A percentile compares a stretch with the other conserved stretches of the same genome.
Conservation (phyloP, 2,797 vertebrate species). For the Hyperoplus immaculatus region DNA sequence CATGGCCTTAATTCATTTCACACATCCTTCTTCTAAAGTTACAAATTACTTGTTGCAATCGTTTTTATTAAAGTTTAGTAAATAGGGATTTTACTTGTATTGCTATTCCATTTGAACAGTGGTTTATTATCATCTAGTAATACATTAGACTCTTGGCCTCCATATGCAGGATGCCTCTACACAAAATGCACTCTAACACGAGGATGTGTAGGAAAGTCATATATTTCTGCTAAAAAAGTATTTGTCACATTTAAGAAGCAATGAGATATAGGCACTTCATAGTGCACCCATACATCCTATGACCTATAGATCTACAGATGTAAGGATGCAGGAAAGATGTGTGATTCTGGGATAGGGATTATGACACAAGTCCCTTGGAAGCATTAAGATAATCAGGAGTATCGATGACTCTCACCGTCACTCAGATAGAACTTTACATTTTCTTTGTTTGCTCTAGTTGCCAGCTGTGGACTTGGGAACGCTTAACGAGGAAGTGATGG, state of each 20-base stretch:
- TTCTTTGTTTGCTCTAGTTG: conserved; percentile 2
- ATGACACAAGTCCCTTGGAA: conserved; percentile 15
- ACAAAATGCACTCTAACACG: conserved; percentile 38
- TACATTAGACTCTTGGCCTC: conserved; percentile 13
- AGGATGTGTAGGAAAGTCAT: conserved; percentile 40
- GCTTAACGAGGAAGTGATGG: conserved; percentile 19
- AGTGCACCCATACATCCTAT: not conserved
- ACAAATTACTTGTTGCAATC: not conserved
- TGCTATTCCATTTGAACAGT: not conserved
- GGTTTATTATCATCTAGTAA: not conserved
- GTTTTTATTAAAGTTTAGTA: not conserved
- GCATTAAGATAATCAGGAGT: conserved; percentile 21
- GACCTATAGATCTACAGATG: conserved; percentile 20
- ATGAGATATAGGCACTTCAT: conserved; percentile 30
- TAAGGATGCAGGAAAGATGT: conserved; percentile 20
- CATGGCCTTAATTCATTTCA: not conserved
- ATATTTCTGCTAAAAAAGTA: conserved; percentile 56
- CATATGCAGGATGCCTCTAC: conserved; percentile 3
- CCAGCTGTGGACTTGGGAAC: not conserved
- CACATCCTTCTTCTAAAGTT: not conserved
- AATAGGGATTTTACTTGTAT: not conserved
- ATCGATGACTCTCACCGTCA: conserved; percentile 31
- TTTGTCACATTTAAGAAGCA: conserved; percentile 59
- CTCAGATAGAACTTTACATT: conserved; percentile 9
- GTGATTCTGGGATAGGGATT: conserved; percentile 32